Evolutionary conservation across 2,113 vertebrate species (phyloP), one percentile per base, ranked within the genome.

Genomic region (Carassius auratus): DNA sequence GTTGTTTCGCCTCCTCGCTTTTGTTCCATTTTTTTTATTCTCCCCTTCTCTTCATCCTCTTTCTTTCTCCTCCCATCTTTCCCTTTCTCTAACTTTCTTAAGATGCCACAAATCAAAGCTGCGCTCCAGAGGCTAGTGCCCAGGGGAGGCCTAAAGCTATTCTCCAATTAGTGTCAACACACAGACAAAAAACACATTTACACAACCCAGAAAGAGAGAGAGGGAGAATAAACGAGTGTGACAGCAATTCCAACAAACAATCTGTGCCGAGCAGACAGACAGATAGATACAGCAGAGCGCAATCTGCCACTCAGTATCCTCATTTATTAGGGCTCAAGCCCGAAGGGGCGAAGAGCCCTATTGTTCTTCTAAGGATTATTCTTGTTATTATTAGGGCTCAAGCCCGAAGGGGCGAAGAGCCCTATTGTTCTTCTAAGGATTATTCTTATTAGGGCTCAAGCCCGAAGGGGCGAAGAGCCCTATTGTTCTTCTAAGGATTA

Each of bases 131-230:
- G 92, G 90, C 86, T 92, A 85, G 82, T 88, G 91, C 92, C 91
- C 91, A 83, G 86, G 92, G 92, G 92, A 91, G 88, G 89, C 93
- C 93, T 91, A 87, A 61, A 92, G 94, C 92, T 92, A 92, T 92
- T 92, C 94, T 92, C 94, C 93, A 94, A 94, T 95, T 95, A 95
- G 91, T 94, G 93, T 94, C 93, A 94, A 91, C 87, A 89, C 90
- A 90, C 90, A 93, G 89, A 92, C 89, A 93, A 93, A 92, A 91
- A 93, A 83, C 84, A 92, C 91, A 90, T 91, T 91, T 89, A 81
- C 91, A 91, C 86, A 85, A 81, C 82, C 42, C 42, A 64, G 74
- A 83, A 80, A 87, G 59, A 87, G 36, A 74, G 66, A 80, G 68
- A 84, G 76, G 79, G 82, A 92, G 89, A 93, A 92, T 94, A 93